phyloP scores from a whole-genome alignment of 2,888 invertebrate genomes.

The Netelia melanura region DNA sequence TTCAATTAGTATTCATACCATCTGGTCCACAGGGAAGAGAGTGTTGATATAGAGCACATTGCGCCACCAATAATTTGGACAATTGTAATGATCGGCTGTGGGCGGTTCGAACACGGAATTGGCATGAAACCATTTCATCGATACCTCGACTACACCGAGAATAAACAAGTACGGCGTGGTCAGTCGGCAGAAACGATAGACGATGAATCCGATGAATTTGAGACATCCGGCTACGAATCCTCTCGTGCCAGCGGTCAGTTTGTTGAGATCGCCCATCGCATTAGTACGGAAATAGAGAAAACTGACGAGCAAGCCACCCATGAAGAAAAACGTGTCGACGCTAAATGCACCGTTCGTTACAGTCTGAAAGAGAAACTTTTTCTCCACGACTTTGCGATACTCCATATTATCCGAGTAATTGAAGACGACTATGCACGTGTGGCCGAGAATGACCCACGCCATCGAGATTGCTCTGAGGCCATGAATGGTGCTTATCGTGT shows the following conservation, averaged over 20 bases:
- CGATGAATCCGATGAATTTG: constrained; percentile 91
- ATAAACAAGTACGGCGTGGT: constrained; percentile 94
- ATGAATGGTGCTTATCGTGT: constrained; percentile 84
- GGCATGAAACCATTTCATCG: constrained; percentile 94
- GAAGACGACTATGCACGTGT: constrained; percentile 89
- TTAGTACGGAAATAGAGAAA: constrained; percentile 93
- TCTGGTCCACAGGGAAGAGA: constrained; percentile 93
- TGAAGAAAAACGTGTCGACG: constrained; percentile 85
- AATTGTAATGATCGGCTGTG: constrained; percentile 92
- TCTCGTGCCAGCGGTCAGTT: constrained; percentile 84
- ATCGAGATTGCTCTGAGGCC: constrained; percentile 84
- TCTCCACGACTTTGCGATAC: constrained; percentile 83
- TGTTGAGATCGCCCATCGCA: constrained; percentile 86
- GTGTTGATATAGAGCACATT: constrained; percentile 95
- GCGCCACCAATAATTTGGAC: constrained; percentile 95
- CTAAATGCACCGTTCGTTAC: constrained; percentile 84
- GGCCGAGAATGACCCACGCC: constrained; percentile 85
- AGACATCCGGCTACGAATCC: constrained; percentile 81
- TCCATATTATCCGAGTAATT: constrained; percentile 92
- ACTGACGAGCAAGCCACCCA: constrained; percentile 92
- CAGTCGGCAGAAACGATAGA: constrained; percentile 89
- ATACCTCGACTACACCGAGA: constrained; percentile 92
- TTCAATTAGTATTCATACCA: constrained; percentile 89
- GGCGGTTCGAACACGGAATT: constrained; percentile 95
- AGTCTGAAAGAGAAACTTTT: constrained; percentile 83